Conservation (phyloP, 2,888 invertebrate species). For the Cyclophora albipunctata region DNA sequence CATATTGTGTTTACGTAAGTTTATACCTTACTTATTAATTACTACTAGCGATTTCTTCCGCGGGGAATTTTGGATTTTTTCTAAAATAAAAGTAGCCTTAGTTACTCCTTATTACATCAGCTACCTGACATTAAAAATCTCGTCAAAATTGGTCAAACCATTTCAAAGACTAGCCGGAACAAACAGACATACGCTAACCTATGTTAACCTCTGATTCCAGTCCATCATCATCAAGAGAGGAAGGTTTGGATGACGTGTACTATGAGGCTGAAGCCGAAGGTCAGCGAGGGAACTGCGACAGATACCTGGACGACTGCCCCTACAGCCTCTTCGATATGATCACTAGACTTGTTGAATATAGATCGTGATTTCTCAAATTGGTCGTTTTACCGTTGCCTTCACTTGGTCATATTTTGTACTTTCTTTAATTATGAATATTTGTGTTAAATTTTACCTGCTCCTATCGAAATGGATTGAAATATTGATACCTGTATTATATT, state of each 20-base stretch:
- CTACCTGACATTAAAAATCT: no score
- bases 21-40: slow-evolving; percentile 7
- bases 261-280: slow-evolving; percentile 76
- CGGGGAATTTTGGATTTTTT: no score
- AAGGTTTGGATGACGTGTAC: slow-evolving; percentile 72
- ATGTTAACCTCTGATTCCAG: slow-evolving; percentile 43
- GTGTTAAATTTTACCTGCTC: no score
- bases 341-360: slow-evolving; percentile 53
- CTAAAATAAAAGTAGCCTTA: no score
- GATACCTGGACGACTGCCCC: slow-evolving; percentile 74
- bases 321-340: slow-evolving; percentile 78
- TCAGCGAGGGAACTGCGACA: slow-evolving; percentile 68
- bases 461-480: no score
- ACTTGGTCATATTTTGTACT: no score
- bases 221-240: slow-evolving; percentile 76
- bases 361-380: slow-evolving; percentile 1
- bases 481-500: no score
- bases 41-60: neutral
- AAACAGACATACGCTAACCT: slow-evolving; percentile 3
- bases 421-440: no score
- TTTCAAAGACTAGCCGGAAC: no score
- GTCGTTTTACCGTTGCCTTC: neutral
- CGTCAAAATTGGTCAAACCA: no score
- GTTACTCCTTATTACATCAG: no score
- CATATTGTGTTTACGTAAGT: slow-evolving; percentile 83